Base-by-base conservation (phyloP, 2,888 invertebrate species). In the Drosophila mayaguana region DNA sequence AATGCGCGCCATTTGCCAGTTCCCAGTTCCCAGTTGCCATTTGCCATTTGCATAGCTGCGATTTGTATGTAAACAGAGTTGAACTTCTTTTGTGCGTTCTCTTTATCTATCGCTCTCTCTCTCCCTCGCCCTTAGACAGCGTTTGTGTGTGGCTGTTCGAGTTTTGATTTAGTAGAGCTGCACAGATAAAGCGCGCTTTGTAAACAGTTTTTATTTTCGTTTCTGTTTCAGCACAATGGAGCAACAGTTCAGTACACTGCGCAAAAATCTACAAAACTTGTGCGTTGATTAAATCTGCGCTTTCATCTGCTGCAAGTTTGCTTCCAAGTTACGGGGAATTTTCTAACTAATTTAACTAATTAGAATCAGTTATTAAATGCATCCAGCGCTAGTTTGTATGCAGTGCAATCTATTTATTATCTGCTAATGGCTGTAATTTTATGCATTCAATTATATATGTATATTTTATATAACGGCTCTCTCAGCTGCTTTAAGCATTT, bases 121-220 rank as follows among this genome's bases (percentile, higher is more conserved):
- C 42, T 55, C 42, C 0, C 28, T 14, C 55, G 3, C 25, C 7
- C 54, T 14, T 14, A 12, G 40, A 25, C 20, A 36, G 20, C 34
- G 36, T 22, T 55, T 56, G 60, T 63, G 28, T 56, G 45, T 38
- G 43, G 25, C 50, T 66, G 64, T 70, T 69, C 64, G 59, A 14
- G 53, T 56, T 69, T 60, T 88, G 64, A 82, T 88, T 82, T 84
- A 88, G 67, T 75, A 66, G 65, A 81, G 64, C 81, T 63, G 43
- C 38, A 11, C 46, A 38, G 11, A 46, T 64, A 67, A 67, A 63
- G 60, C 36, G 12, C 22, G 50, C 54, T 63, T 73, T 72, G 48
- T 50, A 42, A 20, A 20, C 14, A 28, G 46, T 40, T 40, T 54
- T 9, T 38, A 12, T 50, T 50, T 22, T 36, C 9, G 8, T 22